phyloP scores from a whole-genome alignment of 2,888 invertebrate species.

The Rhamnusium bicolor region DNA sequence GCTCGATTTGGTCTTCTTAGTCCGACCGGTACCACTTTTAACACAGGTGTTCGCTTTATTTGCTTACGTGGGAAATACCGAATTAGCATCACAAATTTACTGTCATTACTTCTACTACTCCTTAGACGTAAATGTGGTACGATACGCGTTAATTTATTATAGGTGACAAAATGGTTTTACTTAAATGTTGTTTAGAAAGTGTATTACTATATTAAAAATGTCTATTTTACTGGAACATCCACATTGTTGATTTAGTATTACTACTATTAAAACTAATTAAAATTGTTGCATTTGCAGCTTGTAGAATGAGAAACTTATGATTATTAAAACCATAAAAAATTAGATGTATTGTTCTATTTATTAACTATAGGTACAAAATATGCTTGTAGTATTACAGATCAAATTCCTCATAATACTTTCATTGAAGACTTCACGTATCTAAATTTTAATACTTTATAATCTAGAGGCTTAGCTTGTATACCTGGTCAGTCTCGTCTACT shows the following conservation, averaged over 20 bases:
- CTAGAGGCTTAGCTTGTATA: too few species aligned
- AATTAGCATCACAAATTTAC: conserved; percentile 53
- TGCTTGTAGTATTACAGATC: too few species aligned
- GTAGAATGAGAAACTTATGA: too few species aligned
- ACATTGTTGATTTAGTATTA: not conserved
- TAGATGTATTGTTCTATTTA: too few species aligned
- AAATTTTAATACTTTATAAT: too few species aligned
- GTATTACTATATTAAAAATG: not conserved
- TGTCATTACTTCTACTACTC: conserved; percentile 34
- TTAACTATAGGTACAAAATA: too few species aligned
- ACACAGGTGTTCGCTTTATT: conserved; percentile 54
- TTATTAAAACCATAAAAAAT: too few species aligned
- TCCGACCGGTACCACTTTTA: conserved; percentile 44
- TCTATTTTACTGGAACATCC: not conserved
- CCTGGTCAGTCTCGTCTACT: too few species aligned
- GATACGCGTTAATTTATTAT: conserved; percentile 4
- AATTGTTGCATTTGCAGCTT: too few species aligned
- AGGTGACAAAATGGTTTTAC: not conserved
- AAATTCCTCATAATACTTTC: too few species aligned
- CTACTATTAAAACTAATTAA: not conserved
- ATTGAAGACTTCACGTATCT: too few species aligned
- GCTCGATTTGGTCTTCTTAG: conserved; percentile 51
- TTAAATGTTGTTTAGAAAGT: conserved; percentile 8
- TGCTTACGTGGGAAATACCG: conserved; percentile 48
- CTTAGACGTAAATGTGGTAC: not conserved